Percentiles rank a stretch among this genome's conserved stretches.
These are phyloP conservation scores for Orthonevra nobilis DNA, from an alignment of 2,888 invertebrate genomes.

Conservation along the genomic window DNA sequence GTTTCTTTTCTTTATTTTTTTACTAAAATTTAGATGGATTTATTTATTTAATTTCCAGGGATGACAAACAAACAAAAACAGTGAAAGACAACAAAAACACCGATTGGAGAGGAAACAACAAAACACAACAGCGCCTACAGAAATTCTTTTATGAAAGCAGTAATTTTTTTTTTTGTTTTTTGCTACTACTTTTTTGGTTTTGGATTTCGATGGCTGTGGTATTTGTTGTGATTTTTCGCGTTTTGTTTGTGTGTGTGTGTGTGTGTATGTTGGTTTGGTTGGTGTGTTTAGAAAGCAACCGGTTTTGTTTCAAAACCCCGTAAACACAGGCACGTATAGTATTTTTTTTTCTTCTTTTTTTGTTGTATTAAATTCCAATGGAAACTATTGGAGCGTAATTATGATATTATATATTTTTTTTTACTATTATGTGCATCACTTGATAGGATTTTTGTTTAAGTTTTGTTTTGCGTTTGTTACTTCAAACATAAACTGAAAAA, in stretches of 20 bases:
- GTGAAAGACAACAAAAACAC: constrained; percentile 8
- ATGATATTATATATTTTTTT: too few relatives aligned
- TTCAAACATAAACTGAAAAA: constrained; percentile 13
- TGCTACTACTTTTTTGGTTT: constrained; percentile 2
- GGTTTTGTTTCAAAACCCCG: constrained; percentile 66
- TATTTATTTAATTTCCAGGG: neutral
- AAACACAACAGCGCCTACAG: constrained; percentile 45
- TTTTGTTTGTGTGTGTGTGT: too few relatives aligned
- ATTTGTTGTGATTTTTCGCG: too few relatives aligned
- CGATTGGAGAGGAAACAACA: too few relatives aligned
- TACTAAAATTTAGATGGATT: neutral
- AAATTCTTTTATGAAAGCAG: constrained; percentile 60
- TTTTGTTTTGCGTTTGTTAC: neutral
- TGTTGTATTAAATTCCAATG: constrained; percentile 58
- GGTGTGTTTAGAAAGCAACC: constrained; percentile 70
- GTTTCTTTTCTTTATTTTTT: too few relatives aligned
- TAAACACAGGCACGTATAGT: constrained; percentile 60
- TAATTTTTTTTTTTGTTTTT: too few relatives aligned
- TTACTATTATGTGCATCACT: constrained; percentile 36
- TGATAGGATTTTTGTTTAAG: neutral
- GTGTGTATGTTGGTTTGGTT: too few relatives aligned
- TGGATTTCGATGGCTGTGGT: constrained; percentile 23
- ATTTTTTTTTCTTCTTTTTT: constrained; percentile 22
- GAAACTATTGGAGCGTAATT: constrained; percentile 38
- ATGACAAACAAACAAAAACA: constrained; percentile 18